phyloP scores from a whole-genome alignment of 2,113 vertebrate species.

The Colinus virginianus region DNA sequence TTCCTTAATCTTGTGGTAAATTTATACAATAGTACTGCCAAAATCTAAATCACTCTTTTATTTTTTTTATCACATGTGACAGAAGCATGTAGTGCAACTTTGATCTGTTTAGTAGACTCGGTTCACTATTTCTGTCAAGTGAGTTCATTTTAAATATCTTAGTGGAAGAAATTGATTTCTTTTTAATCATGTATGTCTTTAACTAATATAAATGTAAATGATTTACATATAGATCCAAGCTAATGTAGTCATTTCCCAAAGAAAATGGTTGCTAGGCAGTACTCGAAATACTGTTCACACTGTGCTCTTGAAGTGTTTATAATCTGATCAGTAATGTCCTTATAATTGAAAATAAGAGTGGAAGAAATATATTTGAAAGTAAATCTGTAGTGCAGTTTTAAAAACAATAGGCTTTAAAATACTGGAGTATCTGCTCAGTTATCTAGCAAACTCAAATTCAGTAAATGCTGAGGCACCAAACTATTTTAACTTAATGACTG shows the following conservation, averaged over 20 bases:
- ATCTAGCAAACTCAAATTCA: background rate
- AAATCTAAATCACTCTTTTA: background rate
- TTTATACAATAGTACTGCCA: background rate
- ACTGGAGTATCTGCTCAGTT: background rate
- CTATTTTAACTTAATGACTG: rapidly evolving
- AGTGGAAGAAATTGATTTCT: background rate
- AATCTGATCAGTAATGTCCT: background rate
- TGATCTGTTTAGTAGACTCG: background rate
- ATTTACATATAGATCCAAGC: background rate
- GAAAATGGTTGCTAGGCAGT: background rate
- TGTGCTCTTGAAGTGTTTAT: background rate
- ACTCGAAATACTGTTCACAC: background rate
- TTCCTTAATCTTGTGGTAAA: background rate
- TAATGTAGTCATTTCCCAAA: background rate
- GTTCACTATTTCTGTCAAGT: background rate
- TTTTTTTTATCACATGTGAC: background rate
- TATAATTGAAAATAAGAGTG: background rate
- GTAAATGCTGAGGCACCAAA: background rate
- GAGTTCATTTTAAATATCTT: background rate
- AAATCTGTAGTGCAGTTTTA: background rate
- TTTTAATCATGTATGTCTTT: background rate
- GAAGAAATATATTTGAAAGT: background rate
- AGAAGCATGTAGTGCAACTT: background rate
- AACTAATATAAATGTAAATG: background rate
- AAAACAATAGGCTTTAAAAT: background rate